Base-by-base conservation (phyloP, 2,888 invertebrate genomes). In the Torymus texanus region DNA sequence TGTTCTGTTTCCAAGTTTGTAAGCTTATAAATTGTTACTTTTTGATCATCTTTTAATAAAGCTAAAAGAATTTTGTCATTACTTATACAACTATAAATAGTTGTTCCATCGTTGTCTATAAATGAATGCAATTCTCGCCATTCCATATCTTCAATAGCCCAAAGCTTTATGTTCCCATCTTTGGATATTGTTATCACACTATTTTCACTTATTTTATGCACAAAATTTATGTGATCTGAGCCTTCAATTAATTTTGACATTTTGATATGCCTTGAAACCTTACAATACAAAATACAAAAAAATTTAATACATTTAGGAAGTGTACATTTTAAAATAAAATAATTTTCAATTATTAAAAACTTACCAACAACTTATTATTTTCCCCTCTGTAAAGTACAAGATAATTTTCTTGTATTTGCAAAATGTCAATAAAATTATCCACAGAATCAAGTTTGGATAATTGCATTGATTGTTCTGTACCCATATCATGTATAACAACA, bases 401-500 rank as follows among this genome's bases (percentile, higher is more conserved):
- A 70, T 71, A 78, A 72, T 75, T 50, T 62, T 75, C 29, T 4
- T 78, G n/a, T 21, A 80, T 68, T 68, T 70, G 62, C 58, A 82
- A 8, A 12, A 80, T 55, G 68, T 72, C 78, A 24, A 82, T 78
- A 41, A 83, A 82, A 67, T 78, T 73, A 10, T 82, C 78, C 58
- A 81, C 67, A 1, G 78, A 73, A 55, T 66, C 59, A n/a, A 83
- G 51, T 73, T 72, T 79, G 18, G 75, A 67, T 18, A 84, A 75
- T 66, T 58, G 50, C 2, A 59, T 71, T 24, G 80, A 77, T 65
- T 75, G 16, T 67, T 70, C 75, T n/a, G 67, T 73, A 18, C 14
- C n/a, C 53, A 78, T 68, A 14, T 79, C 70, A 21, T 82, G 78
- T 3, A 75, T 61, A 80, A 85, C 84, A 0, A 93, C 91, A 0